These are phyloP conservation scores for Drosophila rufa DNA, from an alignment of 1,140 invertebrate species.

Conservation along the genomic window DNA sequence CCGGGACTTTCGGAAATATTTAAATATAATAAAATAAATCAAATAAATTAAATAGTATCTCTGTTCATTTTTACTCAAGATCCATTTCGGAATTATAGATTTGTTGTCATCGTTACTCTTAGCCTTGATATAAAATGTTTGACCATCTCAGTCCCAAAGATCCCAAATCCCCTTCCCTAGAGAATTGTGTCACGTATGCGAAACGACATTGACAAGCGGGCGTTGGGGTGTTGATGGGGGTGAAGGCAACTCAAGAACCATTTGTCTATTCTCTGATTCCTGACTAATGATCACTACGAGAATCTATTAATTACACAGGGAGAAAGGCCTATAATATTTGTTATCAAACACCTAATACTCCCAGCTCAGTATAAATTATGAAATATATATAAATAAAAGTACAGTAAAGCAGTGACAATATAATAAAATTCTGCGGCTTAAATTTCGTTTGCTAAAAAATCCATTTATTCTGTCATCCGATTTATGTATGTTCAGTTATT, in stretches of 20 bases:
- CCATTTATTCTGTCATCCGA: constrained; percentile 14
- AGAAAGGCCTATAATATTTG: neutral
- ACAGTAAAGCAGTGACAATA: no score
- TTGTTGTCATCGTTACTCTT: neutral
- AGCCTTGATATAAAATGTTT: constrained; percentile 14
- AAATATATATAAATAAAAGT: no score
- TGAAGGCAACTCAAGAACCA: constrained; percentile 25
- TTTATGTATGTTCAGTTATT: constrained; percentile 8
- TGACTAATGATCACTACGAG: constrained; percentile 8
- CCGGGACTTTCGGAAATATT: no score
- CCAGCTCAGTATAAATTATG: no score
- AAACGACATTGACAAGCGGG: constrained; percentile 35
- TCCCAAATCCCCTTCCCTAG: neutral
- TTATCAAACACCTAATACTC: neutral
- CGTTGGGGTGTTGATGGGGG: constrained; percentile 9
- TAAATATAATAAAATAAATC: neutral
- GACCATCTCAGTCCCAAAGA: neutral
- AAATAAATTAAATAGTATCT: no score
- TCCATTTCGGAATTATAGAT: neutral
- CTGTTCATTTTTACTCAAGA: no score
- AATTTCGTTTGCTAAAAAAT: constrained; percentile 1
- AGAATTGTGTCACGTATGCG: constrained; percentile 41
- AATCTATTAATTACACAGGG: constrained; percentile 31
- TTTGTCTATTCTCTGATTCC: constrained; percentile 21
- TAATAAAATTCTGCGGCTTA: neutral